Conservation (phyloP, 2,888 invertebrate genomes). For the Nebria brevicollis region DNA sequence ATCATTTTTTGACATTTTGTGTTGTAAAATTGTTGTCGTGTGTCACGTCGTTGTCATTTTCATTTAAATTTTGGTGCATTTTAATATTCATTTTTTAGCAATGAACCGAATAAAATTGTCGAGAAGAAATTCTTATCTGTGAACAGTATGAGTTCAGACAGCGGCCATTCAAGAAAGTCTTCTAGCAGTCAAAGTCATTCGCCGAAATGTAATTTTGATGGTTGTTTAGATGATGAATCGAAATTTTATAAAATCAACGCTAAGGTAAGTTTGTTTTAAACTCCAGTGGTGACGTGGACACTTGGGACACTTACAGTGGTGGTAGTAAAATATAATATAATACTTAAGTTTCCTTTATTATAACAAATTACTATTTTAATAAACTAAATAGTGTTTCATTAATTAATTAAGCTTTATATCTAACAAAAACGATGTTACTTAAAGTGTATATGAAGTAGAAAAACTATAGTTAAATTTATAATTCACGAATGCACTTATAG, state of each 20-base stretch:
- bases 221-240: constrained; percentile 12
- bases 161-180: constrained; percentile 17
- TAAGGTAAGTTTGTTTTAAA: neutral
- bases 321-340: neutral
- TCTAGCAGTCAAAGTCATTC: constrained; percentile 22
- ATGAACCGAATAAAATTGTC: constrained; percentile 39
- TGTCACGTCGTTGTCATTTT: constrained; percentile 24
- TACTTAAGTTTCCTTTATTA: too few relatives aligned
- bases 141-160: constrained; percentile 29
- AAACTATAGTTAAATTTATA: too few relatives aligned
- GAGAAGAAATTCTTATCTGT: constrained; percentile 36
- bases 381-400: too few relatives aligned
- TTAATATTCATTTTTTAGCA: constrained; percentile 35
- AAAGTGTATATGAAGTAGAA: too few relatives aligned
- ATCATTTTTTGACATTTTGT: constrained; percentile 37
- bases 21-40: constrained; percentile 10
- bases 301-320: neutral
- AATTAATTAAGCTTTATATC: too few relatives aligned
- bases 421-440: too few relatives aligned
- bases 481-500: too few relatives aligned
- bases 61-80: constrained; percentile 16
- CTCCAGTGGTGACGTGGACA: neutral
- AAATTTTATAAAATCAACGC: neutral
- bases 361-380: too few relatives aligned
- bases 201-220: constrained; percentile 8